phyloP scores from a whole-genome alignment of 2,888 invertebrate genomes.

The Agriopis leucophaearia region DNA sequence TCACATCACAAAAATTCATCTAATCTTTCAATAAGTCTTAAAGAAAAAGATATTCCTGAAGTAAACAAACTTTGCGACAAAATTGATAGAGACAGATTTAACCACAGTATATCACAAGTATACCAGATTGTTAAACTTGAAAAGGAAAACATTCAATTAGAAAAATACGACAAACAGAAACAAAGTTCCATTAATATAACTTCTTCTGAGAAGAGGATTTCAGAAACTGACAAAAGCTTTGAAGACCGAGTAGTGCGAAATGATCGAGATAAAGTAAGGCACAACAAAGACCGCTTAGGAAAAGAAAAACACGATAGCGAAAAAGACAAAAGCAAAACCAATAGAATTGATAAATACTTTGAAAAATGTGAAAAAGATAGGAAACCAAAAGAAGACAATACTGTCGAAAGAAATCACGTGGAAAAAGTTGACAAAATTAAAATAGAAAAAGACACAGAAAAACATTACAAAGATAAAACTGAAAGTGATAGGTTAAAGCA shows the following conservation, averaged over 20 bases:
- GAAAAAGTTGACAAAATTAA: slow-evolving; percentile 63
- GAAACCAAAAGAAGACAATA: slow-evolving; percentile 61
- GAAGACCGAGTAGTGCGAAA: slow-evolving; percentile 69
- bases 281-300: slow-evolving; percentile 69
- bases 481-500: slow-evolving; percentile 65
- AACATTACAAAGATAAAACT: slow-evolving; percentile 61
- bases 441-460: slow-evolving; percentile 66
- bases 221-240: slow-evolving; percentile 72
- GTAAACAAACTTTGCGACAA: slow-evolving; percentile 49
- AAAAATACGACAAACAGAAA: slow-evolving; percentile 76
- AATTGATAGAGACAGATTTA: slow-evolving; percentile 64
- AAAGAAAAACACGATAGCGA: slow-evolving; percentile 76
- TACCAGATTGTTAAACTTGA: slow-evolving; percentile 65
- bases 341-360: slow-evolving; percentile 57
- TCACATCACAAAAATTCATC: slow-evolving; percentile 60
- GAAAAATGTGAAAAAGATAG: slow-evolving; percentile 63
- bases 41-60: slow-evolving; percentile 57
- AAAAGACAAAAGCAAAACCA: slow-evolving; percentile 68
- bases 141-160: slow-evolving; percentile 81
- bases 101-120: slow-evolving; percentile 54
- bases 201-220: slow-evolving; percentile 48
- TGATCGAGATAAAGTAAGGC: slow-evolving; percentile 74
- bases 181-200: slow-evolving; percentile 25
- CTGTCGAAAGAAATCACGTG: slow-evolving; percentile 55
- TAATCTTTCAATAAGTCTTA: slow-evolving; percentile 61